Base-by-base conservation (phyloP, 2,797 vertebrate species). In the Phataginus tetradactyla region DNA sequence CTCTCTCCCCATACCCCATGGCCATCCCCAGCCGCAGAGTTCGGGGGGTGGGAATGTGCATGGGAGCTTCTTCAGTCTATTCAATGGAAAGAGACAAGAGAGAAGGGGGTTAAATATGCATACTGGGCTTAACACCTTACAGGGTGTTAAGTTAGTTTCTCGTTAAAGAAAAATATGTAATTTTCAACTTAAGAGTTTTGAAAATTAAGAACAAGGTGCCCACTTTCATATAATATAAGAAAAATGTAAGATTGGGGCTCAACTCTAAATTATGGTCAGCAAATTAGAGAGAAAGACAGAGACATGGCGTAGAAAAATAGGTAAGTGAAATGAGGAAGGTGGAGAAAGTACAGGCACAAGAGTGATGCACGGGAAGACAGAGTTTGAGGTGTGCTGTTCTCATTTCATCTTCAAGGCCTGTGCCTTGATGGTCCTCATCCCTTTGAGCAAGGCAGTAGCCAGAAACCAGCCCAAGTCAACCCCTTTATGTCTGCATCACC, bases 181-280 rank as follows among this genome's bases (percentile, higher is more conserved):
- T 37, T 93, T 95, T 93, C 39, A 59, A 12, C 20, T 37, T 29
- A 3, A 49, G 25, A 51, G 25, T 71, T 92, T 95, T 32, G 15
- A 89, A 92, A 95, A 77, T 78, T 23, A 83, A 59, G 78, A 95
- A 63, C 23, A 93, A 81, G n/a, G 37, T 42, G 61, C 37, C 32
- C 27, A 64, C 55, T 84, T 86, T 71, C n/a, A 17, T 71, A 2
- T n/a, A 57, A 42, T 77, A 42, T 77, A 45, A 49, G 84, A 21
- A 57, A 66, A 42, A 34, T 42, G 12, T 27, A 34, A 85, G 90
- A 86, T 55, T 45, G 9, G 55, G 2, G 51, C 25, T 78, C 20
- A 81, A 20, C 37, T 86, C 57, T 72, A 21, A 81, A 53, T 81
- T 94, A 69, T 42, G 57, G 63, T 45, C 53, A 61, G 25, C 63